phyloP scores from a whole-genome alignment of 2,797 vertebrate genomes.

The Spinus pinus region DNA sequence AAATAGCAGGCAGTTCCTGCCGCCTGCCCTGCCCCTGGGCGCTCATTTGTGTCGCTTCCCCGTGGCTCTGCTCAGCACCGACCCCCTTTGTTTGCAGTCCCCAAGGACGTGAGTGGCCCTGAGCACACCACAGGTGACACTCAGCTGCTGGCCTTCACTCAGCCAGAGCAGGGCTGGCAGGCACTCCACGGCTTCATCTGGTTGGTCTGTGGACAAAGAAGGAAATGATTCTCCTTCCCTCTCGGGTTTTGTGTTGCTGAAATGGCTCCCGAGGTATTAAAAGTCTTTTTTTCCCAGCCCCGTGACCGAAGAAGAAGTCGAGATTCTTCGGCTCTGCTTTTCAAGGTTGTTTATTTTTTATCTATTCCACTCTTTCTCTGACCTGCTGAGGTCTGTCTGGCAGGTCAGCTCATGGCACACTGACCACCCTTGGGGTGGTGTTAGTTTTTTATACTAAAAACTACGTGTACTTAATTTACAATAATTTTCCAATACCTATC shows the following conservation, averaged over 20 bases:
- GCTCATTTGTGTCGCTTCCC: neutral
- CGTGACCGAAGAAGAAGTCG: rapidly evolving
- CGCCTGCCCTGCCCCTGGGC: neutral
- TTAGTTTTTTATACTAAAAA: no score
- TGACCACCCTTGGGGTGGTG: no score
- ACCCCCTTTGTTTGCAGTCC: neutral
- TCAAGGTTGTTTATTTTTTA: no score
- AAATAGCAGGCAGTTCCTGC: neutral
- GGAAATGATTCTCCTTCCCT: neutral
- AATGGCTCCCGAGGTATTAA: no score
- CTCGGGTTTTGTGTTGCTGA: no score
- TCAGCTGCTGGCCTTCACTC: neutral
- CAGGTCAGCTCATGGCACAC: no score
- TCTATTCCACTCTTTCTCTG: no score
- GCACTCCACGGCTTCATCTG: rapidly evolving
- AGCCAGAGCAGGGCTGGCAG: rapidly evolving
- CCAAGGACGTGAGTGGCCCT: neutral
- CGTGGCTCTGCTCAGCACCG: neutral
- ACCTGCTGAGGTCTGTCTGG: no score
- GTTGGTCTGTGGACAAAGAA: neutral
- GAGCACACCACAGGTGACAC: neutral
- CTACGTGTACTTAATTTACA: no score
- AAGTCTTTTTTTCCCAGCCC: no score
- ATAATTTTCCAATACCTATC: no score
- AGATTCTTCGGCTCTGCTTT: no score